Percentiles rank a stretch among this genome's conserved stretches.
Evolutionary conservation across 2,113 vertebrate genomes (phyloP).

Genomic region (Neogobius melanostomus): DNA sequence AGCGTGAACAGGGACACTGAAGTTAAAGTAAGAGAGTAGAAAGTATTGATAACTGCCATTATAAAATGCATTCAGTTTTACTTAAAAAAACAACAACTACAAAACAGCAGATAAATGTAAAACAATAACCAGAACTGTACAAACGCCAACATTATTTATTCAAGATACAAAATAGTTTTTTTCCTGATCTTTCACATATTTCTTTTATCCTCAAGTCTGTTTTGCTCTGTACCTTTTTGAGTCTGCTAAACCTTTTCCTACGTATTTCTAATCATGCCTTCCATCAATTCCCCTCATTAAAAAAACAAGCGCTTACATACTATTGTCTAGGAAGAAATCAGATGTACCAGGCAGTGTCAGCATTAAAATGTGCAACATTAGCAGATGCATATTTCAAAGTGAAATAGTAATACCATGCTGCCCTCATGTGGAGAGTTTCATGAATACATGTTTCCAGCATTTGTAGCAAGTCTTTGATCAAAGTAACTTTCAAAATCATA

Average conservation of each 20-base stretch:
- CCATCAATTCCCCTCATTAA: neutral
- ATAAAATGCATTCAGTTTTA: neutral
- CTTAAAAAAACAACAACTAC: too few relatives aligned
- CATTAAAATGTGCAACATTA: neutral
- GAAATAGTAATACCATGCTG: conserved; percentile 22
- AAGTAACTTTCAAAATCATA: too few relatives aligned
- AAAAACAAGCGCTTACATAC: neutral
- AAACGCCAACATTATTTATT: too few relatives aligned
- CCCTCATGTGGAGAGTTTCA: conserved; percentile 38
- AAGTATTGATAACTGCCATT: too few relatives aligned
- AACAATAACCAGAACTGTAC: too few relatives aligned
- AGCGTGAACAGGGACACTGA: conserved; percentile 90
- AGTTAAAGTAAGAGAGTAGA: conserved; percentile 81
- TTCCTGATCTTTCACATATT: too few relatives aligned
- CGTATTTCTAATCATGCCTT: neutral
- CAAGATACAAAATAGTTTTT: too few relatives aligned
- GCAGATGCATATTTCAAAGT: neutral
- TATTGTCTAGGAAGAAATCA: neutral
- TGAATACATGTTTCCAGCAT: neutral
- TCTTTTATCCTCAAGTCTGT: neutral
- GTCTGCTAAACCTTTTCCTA: neutral
- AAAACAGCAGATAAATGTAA: too few relatives aligned
- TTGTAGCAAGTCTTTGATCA: neutral
- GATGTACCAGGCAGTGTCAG: neutral
- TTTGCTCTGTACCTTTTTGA: neutral